Conservation (phyloP, 1,140 invertebrate species). For the Monochamus saltuarius region DNA sequence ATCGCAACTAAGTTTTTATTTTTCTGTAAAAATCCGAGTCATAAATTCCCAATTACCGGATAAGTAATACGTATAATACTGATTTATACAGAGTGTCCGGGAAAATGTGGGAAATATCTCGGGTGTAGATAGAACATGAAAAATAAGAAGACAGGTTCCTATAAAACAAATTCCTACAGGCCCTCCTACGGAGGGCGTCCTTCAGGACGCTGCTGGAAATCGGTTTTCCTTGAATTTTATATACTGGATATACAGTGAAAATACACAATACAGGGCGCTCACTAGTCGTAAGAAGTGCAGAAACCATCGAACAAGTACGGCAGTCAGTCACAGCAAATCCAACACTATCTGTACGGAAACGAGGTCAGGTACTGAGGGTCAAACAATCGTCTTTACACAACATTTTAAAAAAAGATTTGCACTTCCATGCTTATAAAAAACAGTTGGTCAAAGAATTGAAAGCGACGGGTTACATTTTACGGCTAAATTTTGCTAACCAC, state of each 20-base stretch:
- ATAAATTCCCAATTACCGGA: too few relatives aligned
- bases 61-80: too few relatives aligned
- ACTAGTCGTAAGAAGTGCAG: constrained; percentile 1
- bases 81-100: too few relatives aligned
- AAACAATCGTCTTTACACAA: constrained; percentile 26
- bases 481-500: constrained; percentile 16
- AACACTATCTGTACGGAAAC: constrained; percentile 21
- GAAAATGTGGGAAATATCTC: too few relatives aligned
- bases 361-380: constrained; percentile 23
- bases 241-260: constrained; percentile 38
- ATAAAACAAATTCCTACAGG: too few relatives aligned
- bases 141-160: too few relatives aligned
- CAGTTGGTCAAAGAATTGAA: constrained; percentile 39
- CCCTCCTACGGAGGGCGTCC: too few relatives aligned
- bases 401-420: constrained; percentile 42
- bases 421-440: constrained; percentile 38
- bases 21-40: too few relatives aligned
- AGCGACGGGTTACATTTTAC: constrained; percentile 2
- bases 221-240: too few relatives aligned
- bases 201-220: too few relatives aligned
- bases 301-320: neutral
- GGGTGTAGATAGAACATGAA: too few relatives aligned
- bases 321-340: constrained; percentile 14
- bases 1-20: too few relatives aligned
- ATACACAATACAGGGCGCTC: constrained; percentile 8